These are phyloP conservation scores for Axis porcinus DNA, from an alignment of 2,113 vertebrate genomes.

Conservation along the genomic window DNA sequence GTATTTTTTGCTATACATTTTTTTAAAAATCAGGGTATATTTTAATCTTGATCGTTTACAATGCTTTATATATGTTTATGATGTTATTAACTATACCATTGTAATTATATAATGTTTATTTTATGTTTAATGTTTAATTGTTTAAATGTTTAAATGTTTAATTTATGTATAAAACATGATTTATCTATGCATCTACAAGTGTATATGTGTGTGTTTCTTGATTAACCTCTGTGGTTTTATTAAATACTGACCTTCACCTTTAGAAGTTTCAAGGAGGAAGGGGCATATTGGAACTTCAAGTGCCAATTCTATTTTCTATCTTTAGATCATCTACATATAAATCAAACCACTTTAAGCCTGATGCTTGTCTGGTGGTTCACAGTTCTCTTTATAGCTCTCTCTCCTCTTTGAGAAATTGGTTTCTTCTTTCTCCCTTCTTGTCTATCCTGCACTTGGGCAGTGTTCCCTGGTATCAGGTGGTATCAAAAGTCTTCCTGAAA, in stretches of 20 bases:
- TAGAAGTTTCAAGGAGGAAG: not conserved
- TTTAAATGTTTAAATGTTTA: no score
- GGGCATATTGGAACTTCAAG: not conserved
- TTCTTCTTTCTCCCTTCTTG: not conserved
- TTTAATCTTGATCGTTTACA: not conserved
- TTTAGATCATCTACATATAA: not conserved
- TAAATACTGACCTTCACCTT: not conserved
- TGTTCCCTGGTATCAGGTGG: not conserved
- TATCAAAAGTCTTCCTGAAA: not conserved
- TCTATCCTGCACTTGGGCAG: not conserved
- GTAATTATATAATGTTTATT: not conserved
- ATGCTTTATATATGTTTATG: not conserved
- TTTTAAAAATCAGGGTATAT: not conserved
- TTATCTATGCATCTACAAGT: not conserved
- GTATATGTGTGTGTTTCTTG: not conserved
- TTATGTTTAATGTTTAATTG: no score
- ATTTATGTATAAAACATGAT: not conserved
- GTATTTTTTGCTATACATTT: not conserved
- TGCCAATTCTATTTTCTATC: not conserved
- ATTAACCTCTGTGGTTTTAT: not conserved
- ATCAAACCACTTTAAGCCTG: not conserved
- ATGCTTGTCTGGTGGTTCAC: not conserved
- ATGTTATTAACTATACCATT: not conserved
- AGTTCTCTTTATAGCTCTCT: not conserved
- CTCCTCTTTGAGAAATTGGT: not conserved